Evolutionary conservation across 2,113 vertebrate species (phyloP), one percentile per base, ranked within the genome.

Genomic region (Rhipidura dahli): DNA sequence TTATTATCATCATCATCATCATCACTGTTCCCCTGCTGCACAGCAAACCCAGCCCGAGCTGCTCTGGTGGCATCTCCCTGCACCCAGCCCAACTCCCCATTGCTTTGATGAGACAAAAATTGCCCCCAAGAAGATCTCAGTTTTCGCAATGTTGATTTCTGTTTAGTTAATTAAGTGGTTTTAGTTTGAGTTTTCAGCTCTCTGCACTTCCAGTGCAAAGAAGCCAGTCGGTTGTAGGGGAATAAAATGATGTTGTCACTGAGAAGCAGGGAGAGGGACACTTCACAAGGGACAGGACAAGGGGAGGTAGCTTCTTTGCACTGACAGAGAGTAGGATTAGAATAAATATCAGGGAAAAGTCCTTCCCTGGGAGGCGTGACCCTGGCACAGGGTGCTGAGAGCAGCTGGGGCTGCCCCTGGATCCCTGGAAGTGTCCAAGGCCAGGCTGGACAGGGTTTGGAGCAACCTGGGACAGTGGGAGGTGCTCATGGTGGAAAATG

Each of bases 111-210:
- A 96, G 84, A 53, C 78, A 61, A 60, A 85, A 93, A 89, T 94
- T 87, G 88, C 77, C 95, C 87, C 63, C 82, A 57, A 92, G 94
- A 96, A 93, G 39, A 42, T 47, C 33, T 90, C 9, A 27, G 47
- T 37, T 45, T 88, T 45, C 13, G 2, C 68, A 77, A 20, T 21
- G 68, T 35, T 95, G 90, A 57, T 93, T 89, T 88, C 86, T 92
- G 28, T 70, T 95, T 72, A 35, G 66, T 88, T 94, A 87, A 95
- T 96, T 87, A 96, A 97, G 71, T 13, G 61, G 1, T 31, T 93
- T 84, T 15, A 35, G 54, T 24, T 78, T 23, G 20, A 27, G 39
- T 66, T 93, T 73, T 57, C 90, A 53, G 50, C 26, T 90, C 81
- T 39, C 63, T 77, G 31, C 66, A 31, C 33, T 49, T 73, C 21